Base-by-base conservation (phyloP, 2,888 invertebrate genomes). In the Drosophila flavopinicola region DNA sequence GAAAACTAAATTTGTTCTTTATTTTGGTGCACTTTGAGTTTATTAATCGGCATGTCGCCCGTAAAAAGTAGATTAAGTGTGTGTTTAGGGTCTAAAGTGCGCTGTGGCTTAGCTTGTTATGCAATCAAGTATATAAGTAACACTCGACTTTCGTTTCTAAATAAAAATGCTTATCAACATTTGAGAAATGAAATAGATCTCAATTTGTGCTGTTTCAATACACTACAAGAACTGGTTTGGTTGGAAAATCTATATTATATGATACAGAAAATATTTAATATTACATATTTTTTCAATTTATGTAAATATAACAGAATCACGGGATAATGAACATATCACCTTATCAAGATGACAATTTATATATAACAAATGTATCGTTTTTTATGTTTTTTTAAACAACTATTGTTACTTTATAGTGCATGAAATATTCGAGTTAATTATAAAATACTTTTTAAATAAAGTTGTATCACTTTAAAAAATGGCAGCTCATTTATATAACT, bases 51-150 rank as follows among this genome's bases (percentile, higher is more conserved):
- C 17, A 11, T 33, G 35, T 33, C 29, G 29, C 13, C 33, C 25
- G 32, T 29, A 37, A 27, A 49, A 37, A 45, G 17, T 33, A 30
- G 74, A 84, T 84, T 84, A 65, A 47, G 30, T 42, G 15, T 29
- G 53, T 38, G 25, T 38, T 29, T 38, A 20, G 48, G 33, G 85
- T 80, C 76, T 73, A 77, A 84, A 77, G 85, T 79, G 33, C 77
- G 39, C 24, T 29, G 6, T 11, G 13, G 41, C 45, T 49, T 23
- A 15, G 42, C 58, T 25, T 41, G 10, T 17, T 11, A 29, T 20
- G 41, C 11, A 44, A 10, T 27, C 33, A 32, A 39, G 20, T 33
- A 38, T 25, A 56, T 44, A 49, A 24, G 23, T 45, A 60, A 20
- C 56, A 75, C 53, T 59, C 57, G 56, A 78, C 37, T 51, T 30